These are phyloP conservation scores for Myotis brandtii DNA, from an alignment of 2,113 vertebrate species.

Conservation along the genomic window DNA sequence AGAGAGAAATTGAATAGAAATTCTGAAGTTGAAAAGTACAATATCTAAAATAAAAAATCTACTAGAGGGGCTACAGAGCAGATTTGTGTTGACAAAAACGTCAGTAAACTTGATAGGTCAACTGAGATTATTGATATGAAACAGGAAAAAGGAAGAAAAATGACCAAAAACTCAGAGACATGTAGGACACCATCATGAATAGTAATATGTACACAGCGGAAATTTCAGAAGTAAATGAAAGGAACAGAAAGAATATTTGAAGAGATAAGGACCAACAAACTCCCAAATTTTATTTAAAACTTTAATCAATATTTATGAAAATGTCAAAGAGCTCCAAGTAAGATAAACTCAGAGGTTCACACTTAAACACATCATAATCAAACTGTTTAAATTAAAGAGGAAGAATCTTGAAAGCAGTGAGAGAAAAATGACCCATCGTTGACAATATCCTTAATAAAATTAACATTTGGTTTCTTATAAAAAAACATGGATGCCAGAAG, in stretches of 20 bases:
- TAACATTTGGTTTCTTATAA: neutral
- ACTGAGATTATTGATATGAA: neutral
- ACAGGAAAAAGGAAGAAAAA: neutral
- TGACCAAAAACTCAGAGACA: neutral
- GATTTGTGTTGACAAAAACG: neutral
- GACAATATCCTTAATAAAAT: neutral
- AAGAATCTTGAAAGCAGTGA: neutral
- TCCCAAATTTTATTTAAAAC: neutral
- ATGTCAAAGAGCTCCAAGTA: neutral
- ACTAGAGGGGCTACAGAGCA: neutral
- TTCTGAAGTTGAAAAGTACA: neutral
- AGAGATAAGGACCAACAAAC: neutral
- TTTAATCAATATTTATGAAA: neutral
- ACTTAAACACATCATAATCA: neutral
- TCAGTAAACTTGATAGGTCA: neutral
- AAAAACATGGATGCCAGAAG: neutral
- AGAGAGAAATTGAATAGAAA: constrained; percentile 12
- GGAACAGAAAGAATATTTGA: neutral
- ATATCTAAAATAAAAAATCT: neutral
- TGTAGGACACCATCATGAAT: neutral
- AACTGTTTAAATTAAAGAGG: neutral
- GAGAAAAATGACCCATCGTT: neutral
- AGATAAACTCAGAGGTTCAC: neutral
- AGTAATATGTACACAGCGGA: neutral
- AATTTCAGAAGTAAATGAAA: neutral